A percentile compares a stretch with the other conserved stretches of the same genome.
phyloP scores from a whole-genome alignment of 2,888 invertebrate species.

The Diarsia dahlii region DNA sequence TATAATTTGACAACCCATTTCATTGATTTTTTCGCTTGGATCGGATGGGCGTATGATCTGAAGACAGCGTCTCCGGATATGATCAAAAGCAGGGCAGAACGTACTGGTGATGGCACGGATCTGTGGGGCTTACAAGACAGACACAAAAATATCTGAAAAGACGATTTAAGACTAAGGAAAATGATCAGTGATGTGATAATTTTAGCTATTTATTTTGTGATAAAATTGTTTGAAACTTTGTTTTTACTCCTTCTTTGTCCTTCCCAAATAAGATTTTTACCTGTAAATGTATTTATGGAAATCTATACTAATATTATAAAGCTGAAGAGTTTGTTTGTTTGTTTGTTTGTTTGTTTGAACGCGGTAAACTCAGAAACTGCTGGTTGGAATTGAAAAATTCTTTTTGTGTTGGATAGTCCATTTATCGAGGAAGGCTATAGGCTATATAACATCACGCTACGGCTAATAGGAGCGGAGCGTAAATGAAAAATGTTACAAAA shows the following conservation, averaged over 20 bases:
- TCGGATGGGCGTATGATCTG: slow-evolving; percentile 80
- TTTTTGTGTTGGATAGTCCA: too few species aligned
- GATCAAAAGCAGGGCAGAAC: slow-evolving; percentile 65
- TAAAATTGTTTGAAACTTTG: background rate
- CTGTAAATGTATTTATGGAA: too few species aligned
- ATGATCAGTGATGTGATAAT: slow-evolving; percentile 21
- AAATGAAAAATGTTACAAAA: too few species aligned
- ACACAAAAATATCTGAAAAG: slow-evolving; percentile 36
- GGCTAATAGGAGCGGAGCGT: too few species aligned
- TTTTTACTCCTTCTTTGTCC: background rate
- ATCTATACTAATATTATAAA: too few species aligned
- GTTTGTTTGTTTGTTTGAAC: too few species aligned
- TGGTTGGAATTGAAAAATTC: too few species aligned
- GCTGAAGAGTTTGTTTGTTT: too few species aligned
- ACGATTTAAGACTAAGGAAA: background rate
- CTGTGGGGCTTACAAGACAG: slow-evolving; percentile 68
- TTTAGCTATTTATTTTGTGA: slow-evolving; percentile 8
- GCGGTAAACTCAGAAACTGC: too few species aligned
- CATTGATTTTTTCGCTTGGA: slow-evolving; percentile 76
- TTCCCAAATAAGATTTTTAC: background rate
- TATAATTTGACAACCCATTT: slow-evolving; percentile 75
- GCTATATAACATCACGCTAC: too few species aligned
- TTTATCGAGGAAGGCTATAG: too few species aligned
- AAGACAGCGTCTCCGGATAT: slow-evolving; percentile 71
- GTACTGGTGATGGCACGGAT: slow-evolving; percentile 76